Conservation (phyloP, 2,113 vertebrate species). For the Kryptolebias marmoratus region DNA sequence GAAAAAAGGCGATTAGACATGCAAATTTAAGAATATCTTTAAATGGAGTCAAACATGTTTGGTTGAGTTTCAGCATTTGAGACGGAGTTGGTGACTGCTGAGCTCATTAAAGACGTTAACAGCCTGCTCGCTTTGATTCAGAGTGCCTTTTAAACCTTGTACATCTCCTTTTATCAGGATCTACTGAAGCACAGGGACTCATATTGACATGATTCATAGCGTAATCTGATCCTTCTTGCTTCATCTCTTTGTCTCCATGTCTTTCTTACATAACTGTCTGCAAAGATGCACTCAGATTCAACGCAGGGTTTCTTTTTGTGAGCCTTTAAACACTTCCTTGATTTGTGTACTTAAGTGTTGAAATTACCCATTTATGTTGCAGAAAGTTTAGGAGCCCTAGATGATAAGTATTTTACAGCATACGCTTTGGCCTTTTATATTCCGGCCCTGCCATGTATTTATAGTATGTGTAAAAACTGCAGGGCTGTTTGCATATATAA, state of each 20-base stretch:
- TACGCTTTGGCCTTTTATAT: conserved; percentile 24
- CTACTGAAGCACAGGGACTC: conserved; percentile 35
- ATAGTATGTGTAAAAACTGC: conserved; percentile 57
- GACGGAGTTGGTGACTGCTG: conserved; percentile 14
- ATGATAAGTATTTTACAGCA: conserved; percentile 27
- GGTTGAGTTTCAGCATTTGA: conserved; percentile 14
- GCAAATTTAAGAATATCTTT: conserved; percentile 18
- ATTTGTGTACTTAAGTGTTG: conserved; percentile 18
- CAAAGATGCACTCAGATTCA: conserved; percentile 4
- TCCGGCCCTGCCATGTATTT: conserved; percentile 46
- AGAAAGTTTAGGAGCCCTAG: conserved; percentile 27
- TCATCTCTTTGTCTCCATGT: conserved; percentile 27
- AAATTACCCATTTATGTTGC: conserved; percentile 24
- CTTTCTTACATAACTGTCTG: conserved; percentile 33
- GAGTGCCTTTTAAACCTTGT: conserved; percentile 41
- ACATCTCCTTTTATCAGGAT: conserved; percentile 40
- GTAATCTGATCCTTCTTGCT: conserved; percentile 33
- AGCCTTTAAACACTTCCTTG: conserved; percentile 8
- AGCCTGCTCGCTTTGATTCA: conserved; percentile 26
- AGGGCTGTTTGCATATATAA: conserved; percentile 57
- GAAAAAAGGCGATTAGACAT: conserved; percentile 4
- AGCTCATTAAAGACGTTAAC: conserved; percentile 16
- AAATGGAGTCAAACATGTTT: conserved; percentile 11
- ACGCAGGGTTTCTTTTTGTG: conserved; percentile 6
- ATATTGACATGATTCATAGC: conserved; percentile 49